Evolutionary conservation across 53 echinoderm and acorn worm species (phyloP).

Genomic region (Holothuria leucospilota): DNA sequence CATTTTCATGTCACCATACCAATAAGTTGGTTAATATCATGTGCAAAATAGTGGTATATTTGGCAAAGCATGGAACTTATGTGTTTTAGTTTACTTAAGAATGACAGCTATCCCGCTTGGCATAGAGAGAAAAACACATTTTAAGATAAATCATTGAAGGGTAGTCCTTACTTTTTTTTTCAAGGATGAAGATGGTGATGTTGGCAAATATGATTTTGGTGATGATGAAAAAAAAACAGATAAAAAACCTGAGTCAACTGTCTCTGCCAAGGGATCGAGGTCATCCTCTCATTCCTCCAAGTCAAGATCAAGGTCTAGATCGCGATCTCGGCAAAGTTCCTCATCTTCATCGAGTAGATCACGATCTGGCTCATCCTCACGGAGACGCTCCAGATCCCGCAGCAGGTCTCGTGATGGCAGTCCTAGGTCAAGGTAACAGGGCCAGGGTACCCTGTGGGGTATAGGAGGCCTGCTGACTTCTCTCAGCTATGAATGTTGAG

Average conservation of each 20-base stretch:
- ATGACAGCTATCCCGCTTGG: no score
- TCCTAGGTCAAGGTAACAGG: conserved; percentile 95
- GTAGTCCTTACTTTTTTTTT: neutral
- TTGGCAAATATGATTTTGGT: conserved; percentile 71
- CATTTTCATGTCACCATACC: no score
- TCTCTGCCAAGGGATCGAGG: neutral
- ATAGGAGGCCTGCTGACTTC: conserved; percentile 1
- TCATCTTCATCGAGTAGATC: conserved; percentile 37
- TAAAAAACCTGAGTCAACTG: conserved; percentile 34
- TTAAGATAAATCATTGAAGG: neutral
- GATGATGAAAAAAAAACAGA: conserved; percentile 55
- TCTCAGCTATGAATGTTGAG: neutral
- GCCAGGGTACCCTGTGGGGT: conserved; percentile 8
- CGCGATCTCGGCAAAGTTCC: neutral
- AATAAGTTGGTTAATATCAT: no score
- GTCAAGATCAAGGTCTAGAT: neutral
- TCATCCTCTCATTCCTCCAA: neutral
- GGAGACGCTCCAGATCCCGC: conserved; percentile 60
- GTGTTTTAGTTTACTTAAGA: no score
- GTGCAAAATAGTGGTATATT: no score
- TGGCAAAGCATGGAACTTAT: no score
- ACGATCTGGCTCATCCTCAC: conserved; percentile 47
- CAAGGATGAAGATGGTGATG: conserved; percentile 70
- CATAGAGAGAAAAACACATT: no score
- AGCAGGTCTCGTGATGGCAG: conserved; percentile 67